A percentile compares a stretch with the other conserved stretches of the same genome.
phyloP scores from a whole-genome alignment of 23 tunicate genomes.

The Halocynthia aurantium region DNA sequence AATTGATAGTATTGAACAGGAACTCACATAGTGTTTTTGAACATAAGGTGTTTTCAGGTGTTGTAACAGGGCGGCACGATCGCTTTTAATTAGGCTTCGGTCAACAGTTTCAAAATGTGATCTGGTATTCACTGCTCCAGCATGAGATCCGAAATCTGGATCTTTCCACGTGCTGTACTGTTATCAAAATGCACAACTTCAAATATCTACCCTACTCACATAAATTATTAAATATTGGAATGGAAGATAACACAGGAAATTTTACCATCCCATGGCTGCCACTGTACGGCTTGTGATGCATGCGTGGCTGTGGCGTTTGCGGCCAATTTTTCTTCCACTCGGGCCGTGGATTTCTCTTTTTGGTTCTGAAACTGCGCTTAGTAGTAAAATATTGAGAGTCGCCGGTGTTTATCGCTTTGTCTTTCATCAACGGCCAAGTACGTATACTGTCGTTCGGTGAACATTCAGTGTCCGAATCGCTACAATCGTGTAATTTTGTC shows the following conservation, averaged over 20 bases:
- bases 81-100: constrained; percentile 33
- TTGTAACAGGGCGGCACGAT: constrained; percentile 34
- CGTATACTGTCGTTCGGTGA: constrained; percentile 12
- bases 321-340: constrained; percentile 97
- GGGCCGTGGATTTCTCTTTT: constrained; percentile 42
- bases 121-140: constrained; percentile 39
- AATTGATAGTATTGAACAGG: neutral
- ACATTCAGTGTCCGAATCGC: constrained; percentile 34
- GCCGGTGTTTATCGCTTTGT: constrained; percentile 67
- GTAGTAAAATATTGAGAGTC: constrained; percentile 11
- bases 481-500: neutral
- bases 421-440: constrained; percentile 20
- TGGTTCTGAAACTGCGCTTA: constrained; percentile 8
- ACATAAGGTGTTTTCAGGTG: constrained; percentile 77
- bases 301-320: constrained; percentile 85
- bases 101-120: constrained; percentile 24
- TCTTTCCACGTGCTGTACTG: constrained; percentile 82
- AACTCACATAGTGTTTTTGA: constrained; percentile 45
- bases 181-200: neutral
- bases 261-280: constrained; percentile 29
- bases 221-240: neutral
- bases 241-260: too few species aligned
- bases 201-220: neutral
- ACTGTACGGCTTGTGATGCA: constrained; percentile 47
- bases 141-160: constrained; percentile 46